Evolutionary conservation across 1,140 invertebrate species (phyloP).

Genomic region (Belonocnema kinseyi): DNA sequence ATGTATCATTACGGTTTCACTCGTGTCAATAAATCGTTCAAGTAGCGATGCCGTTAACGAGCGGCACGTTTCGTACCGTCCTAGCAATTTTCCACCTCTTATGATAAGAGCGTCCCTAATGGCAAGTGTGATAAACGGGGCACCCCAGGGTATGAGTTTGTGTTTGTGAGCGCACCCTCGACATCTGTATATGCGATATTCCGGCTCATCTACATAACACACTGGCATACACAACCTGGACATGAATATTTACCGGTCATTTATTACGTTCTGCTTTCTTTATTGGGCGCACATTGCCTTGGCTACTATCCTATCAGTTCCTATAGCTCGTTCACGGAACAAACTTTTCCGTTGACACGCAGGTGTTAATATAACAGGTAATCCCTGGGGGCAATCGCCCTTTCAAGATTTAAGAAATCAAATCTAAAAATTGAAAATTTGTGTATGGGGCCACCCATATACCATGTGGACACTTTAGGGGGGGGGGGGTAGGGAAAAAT

Average conservation of each 20-base stretch:
- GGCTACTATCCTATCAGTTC: constrained; percentile 4
- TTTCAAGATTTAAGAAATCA: too few relatives aligned
- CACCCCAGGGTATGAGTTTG: constrained; percentile 23
- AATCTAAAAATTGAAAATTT: too few relatives aligned
- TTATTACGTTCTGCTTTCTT: constrained; percentile 24
- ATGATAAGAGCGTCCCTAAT: constrained; percentile 25
- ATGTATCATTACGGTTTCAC: constrained; percentile 7
- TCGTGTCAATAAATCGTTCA: constrained; percentile 27
- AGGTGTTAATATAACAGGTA: constrained; percentile 19
- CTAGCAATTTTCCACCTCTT: constrained; percentile 23
- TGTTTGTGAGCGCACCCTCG: constrained; percentile 10
- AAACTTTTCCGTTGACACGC: constrained; percentile 27
- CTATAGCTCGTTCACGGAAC: not conserved
- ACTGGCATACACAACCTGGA: constrained; percentile 10
- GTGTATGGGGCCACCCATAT: too few relatives aligned
- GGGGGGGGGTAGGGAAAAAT: too few relatives aligned
- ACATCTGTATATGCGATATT: constrained; percentile 3
- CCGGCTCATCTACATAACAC: constrained; percentile 25
- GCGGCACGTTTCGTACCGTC: constrained; percentile 17
- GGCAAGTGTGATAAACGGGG: constrained; percentile 12
- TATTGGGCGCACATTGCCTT: constrained; percentile 18
- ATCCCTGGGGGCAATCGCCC: not conserved
- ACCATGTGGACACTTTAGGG: too few relatives aligned
- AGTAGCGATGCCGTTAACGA: constrained; percentile 17
- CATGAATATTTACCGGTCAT: constrained; percentile 31